phyloP scores from a whole-genome alignment of 2,113 vertebrate species.

The Chinchilla lanigera region DNA sequence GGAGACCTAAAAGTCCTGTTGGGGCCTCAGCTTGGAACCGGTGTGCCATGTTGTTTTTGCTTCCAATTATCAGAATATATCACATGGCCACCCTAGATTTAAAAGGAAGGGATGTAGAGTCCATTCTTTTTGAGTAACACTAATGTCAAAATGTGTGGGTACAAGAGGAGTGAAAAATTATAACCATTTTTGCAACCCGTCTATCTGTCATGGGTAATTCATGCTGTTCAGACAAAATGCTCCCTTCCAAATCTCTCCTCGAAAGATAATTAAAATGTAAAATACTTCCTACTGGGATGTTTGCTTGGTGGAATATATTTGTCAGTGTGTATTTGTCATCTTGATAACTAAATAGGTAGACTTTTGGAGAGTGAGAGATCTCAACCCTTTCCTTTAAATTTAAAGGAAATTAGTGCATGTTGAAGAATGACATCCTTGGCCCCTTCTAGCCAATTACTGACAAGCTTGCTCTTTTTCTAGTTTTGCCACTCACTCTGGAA shows the following conservation, averaged over 20 bases:
- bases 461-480: not conserved
- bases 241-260: not conserved
- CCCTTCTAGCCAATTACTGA: not conserved
- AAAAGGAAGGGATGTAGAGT: not conserved
- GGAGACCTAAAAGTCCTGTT: not conserved
- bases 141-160: not conserved
- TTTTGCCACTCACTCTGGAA: not conserved
- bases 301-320: constrained; percentile 32
- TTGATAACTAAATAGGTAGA: not conserved
- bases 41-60: not conserved
- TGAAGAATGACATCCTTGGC: not conserved
- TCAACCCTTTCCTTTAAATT: too few relatives aligned
- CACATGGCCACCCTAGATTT: not conserved
- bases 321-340: not conserved
- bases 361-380: not conserved
- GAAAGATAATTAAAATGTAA: constrained; percentile 29
- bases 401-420: too few relatives aligned
- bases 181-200: not conserved
- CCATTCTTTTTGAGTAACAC: not conserved
- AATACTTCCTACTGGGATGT: not conserved
- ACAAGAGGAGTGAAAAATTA: not conserved
- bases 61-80: not conserved
- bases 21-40: not conserved
- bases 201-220: not conserved
- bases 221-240: not conserved